Evolutionary conservation across 2,888 invertebrate species (phyloP).

Genomic region (Sipha maydis): DNA sequence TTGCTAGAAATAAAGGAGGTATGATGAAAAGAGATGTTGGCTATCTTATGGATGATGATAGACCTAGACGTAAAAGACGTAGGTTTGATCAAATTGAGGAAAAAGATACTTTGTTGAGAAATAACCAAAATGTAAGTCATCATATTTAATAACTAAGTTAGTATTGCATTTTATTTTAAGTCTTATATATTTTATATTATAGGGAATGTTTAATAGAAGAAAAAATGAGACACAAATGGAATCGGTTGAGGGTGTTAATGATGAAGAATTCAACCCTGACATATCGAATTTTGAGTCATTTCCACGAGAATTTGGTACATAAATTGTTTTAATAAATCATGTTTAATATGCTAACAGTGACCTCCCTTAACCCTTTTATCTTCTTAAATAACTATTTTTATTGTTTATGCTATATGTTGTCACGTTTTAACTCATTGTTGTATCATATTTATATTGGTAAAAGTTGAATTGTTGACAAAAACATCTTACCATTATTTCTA

Average conservation of each 20-base stretch:
- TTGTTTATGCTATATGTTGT: no score
- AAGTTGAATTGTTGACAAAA: no score
- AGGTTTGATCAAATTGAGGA: constrained; percentile 54
- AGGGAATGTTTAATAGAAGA: constrained; percentile 50
- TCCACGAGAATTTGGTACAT: constrained; percentile 56
- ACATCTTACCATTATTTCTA: no score
- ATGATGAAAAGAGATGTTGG: constrained; percentile 51
- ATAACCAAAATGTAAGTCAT: constrained; percentile 47
- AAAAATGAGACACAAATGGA: constrained; percentile 29
- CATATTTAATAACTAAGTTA: not conserved
- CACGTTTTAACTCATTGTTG: no score
- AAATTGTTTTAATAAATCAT: not conserved
- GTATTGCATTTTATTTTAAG: not conserved
- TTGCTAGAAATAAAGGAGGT: constrained; percentile 40
- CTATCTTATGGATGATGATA: constrained; percentile 51
- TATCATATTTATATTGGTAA: no score
- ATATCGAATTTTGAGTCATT: constrained; percentile 41
- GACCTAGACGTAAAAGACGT: constrained; percentile 56
- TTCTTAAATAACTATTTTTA: not conserved
- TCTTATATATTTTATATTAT: not conserved
- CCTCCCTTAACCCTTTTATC: not conserved
- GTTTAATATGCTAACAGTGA: not conserved
- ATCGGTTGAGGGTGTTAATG: constrained; percentile 29
- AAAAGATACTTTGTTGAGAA: constrained; percentile 36
- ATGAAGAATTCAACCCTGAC: constrained; percentile 52